Evolutionary conservation across 2,113 vertebrate genomes (phyloP).

Genomic region (Pterocles orientalis): DNA sequence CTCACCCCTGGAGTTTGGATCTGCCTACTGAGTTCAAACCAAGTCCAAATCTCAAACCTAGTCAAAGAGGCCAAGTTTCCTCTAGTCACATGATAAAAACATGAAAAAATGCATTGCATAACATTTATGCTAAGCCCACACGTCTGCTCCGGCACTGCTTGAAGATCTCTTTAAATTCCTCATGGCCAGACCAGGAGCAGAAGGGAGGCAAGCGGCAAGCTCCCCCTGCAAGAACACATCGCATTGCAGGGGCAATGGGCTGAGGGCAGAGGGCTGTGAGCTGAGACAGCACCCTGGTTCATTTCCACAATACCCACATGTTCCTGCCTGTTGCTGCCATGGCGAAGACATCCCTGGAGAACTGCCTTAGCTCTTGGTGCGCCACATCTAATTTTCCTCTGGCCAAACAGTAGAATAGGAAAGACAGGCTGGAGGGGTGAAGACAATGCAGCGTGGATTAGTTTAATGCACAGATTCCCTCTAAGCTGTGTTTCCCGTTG

Average conservation of each 20-base stretch:
- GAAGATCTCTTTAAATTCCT: neutral
- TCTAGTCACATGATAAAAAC: neutral
- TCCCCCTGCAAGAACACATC: neutral
- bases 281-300: neutral
- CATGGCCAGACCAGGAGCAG: neutral
- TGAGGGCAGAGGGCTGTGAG: neutral
- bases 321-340: neutral
- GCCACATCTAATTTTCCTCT: neutral
- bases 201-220: neutral
- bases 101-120: neutral
- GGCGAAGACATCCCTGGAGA: neutral
- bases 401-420: neutral
- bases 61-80: neutral
- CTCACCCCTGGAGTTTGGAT: conserved; percentile 9
- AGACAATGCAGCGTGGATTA: neutral
- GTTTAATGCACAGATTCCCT: neutral
- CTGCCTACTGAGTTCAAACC: neutral
- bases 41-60: neutral
- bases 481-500: neutral
- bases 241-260: neutral
- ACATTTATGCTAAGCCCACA: neutral
- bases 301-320: neutral
- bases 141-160: neutral
- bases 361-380: neutral
- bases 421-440: neutral